Base-by-base conservation (phyloP, 1,140 invertebrate species). In the Tribolium castaneum region DNA sequence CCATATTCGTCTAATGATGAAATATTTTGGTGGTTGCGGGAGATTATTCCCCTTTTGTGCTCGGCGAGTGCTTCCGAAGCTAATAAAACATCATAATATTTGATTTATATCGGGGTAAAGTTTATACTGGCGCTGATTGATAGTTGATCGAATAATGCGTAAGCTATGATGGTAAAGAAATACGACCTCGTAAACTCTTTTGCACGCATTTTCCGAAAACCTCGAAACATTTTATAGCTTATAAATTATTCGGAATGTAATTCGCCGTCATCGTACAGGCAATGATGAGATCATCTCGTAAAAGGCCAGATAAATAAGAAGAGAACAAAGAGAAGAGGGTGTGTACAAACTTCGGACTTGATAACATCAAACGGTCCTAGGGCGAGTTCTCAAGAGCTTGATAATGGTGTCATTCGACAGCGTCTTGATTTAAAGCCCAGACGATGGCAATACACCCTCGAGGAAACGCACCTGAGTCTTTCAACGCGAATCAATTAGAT, bases 341-440 rank as follows among this genome's bases (percentile, higher is more conserved):
- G 79, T 80, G 79, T 80, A 80, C 79, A 80, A 78, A 76, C 79
- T 66, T 79, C 34, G 77, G 59, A 81, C 73, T 81, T 81, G 80
- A 81, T 81, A 81, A 76, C 77, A 81, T 81, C 80, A 79, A 81
- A 81, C 62, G 77, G 74, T 73, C 72, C 76, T 78, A 22, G 70
- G 73, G 73, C 49, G 75, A 81, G 22, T 81, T 54, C 70, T 79
- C 45, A 77, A 76, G 78, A 72, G 75, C 74, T 76, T 81, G 74
- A 79, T 81, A 81, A 81, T 79, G 80, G 80, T 81, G 80, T 81
- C 80, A 76, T 81, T 81, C 80, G 80, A 81, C 80, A 79, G 75
- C 52, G 75, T 66, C 80, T 81, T 81, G 80, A 81, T 81, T 79
- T 81, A 81, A 71, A 30, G 62, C 52, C 52, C 12, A 52, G 7